Conservation (phyloP, 2,888 invertebrate species). For the Rhimphoctona megacephalus region DNA sequence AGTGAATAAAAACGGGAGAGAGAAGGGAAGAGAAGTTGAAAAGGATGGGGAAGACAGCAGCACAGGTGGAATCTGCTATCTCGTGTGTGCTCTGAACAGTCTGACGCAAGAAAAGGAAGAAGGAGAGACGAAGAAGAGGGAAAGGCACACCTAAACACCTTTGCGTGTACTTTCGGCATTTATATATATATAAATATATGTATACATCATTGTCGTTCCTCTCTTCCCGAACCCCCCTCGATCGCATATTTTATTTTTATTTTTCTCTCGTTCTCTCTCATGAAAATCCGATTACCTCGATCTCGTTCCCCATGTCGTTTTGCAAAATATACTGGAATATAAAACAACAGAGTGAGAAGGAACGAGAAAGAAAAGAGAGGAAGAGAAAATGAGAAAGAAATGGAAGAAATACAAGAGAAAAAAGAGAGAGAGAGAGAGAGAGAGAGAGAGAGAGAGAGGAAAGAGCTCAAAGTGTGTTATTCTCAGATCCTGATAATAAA, state of each 20-base stretch:
- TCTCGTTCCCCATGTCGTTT: slow-evolving; percentile 34
- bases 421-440: neutral
- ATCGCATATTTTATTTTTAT: slow-evolving; percentile 7
- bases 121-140: slow-evolving; percentile 49
- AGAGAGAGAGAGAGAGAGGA: slow-evolving; percentile 2
- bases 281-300: slow-evolving; percentile 46
- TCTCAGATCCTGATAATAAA: slow-evolving; percentile 27
- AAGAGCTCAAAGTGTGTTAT: slow-evolving; percentile 5
- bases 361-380: neutral
- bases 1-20: slow-evolving; percentile 2
- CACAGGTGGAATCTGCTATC: slow-evolving; percentile 84
- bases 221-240: neutral
- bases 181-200: slow-evolving; percentile 57
- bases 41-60: slow-evolving; percentile 76
- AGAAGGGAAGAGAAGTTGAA: slow-evolving; percentile 14
- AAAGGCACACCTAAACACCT: slow-evolving; percentile 80
- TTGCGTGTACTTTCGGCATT: slow-evolving; percentile 78
- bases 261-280: slow-evolving; percentile 27
- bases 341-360: neutral
- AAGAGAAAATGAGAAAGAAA: slow-evolving; percentile 6
- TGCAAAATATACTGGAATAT: slow-evolving; percentile 8
- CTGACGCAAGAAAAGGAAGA: slow-evolving; percentile 65
- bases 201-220: neutral
- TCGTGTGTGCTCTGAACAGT: slow-evolving; percentile 64
- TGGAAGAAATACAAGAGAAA: neutral